Conservation (phyloP, 2,888 invertebrate genomes). For the Diarsia mendica region DNA sequence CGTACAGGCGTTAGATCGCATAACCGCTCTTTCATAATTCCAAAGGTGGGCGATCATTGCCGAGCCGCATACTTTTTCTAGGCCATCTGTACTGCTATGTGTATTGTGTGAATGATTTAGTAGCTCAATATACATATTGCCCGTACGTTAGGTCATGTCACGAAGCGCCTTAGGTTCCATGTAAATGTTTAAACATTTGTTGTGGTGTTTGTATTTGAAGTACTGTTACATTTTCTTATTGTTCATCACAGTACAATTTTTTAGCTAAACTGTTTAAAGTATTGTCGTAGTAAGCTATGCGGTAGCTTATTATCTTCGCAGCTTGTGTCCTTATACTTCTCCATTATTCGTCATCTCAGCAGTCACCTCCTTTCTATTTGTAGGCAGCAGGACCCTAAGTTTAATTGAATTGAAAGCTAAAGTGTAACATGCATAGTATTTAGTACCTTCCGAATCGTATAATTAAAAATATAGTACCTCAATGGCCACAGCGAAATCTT, state of each 20-base stretch:
- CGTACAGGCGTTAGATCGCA: background rate
- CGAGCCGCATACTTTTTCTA: background rate
- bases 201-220: too few species aligned
- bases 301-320: too few species aligned
- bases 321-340: too few species aligned
- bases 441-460: too few species aligned
- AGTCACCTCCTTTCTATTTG: too few species aligned
- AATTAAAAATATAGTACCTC: too few species aligned
- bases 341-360: too few species aligned
- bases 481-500: too few species aligned
- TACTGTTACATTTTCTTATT: background rate
- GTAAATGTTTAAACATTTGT: background rate
- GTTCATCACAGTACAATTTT: background rate
- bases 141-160: background rate
- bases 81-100: background rate
- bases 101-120: conserved; percentile 24
- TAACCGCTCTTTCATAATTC: background rate
- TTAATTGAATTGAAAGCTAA: too few species aligned
- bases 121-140: background rate
- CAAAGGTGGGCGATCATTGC: background rate
- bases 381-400: too few species aligned
- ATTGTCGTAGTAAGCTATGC: background rate
- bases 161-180: background rate
- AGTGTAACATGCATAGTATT: too few species aligned
- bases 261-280: background rate